phyloP scores from a whole-genome alignment of 2,888 invertebrate species.

The Apodemia zela region DNA sequence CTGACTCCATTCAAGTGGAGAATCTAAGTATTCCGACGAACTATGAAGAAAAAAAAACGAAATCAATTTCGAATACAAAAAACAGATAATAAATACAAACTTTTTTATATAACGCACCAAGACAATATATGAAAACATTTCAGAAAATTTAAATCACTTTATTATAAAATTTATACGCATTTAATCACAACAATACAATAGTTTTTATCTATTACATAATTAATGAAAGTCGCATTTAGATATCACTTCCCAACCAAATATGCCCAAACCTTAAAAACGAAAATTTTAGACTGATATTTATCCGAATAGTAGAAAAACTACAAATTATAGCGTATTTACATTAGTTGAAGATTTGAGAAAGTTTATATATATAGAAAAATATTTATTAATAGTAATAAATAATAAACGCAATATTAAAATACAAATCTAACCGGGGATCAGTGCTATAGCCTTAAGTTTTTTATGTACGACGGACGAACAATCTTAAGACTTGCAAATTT shows the following conservation, averaged over 20 bases:
- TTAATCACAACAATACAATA: conserved; percentile 63
- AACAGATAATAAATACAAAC: conserved; percentile 36
- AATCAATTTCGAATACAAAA: conserved; percentile 41
- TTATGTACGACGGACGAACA: conserved; percentile 70
- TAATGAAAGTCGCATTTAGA: conserved; percentile 46
- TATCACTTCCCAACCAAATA: conserved; percentile 63
- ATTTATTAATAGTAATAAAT: conserved; percentile 48
- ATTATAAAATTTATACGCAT: conserved; percentile 58
- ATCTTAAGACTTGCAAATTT: conserved; percentile 55
- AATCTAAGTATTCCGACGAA: conserved; percentile 45
- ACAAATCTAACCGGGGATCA: conserved; percentile 71
- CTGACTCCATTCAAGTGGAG: conserved; percentile 24
- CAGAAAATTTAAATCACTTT: conserved; percentile 50
- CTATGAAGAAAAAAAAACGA: conserved; percentile 77
- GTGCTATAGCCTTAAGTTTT: conserved; percentile 65
- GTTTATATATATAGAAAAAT: conserved; percentile 55
- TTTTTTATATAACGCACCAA: conserved; percentile 51
- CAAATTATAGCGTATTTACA: conserved; percentile 75
- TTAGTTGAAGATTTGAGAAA: conserved; percentile 79
- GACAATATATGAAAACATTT: conserved; percentile 56
- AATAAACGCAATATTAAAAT: conserved; percentile 46
- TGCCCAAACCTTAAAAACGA: conserved; percentile 72
- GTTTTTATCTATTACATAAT: conserved; percentile 53
- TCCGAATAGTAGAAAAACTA: conserved; percentile 58
- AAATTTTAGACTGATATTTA: conserved; percentile 78